Conservation (phyloP, 2,888 invertebrate genomes). For the Yponomeuta evonymella region DNA sequence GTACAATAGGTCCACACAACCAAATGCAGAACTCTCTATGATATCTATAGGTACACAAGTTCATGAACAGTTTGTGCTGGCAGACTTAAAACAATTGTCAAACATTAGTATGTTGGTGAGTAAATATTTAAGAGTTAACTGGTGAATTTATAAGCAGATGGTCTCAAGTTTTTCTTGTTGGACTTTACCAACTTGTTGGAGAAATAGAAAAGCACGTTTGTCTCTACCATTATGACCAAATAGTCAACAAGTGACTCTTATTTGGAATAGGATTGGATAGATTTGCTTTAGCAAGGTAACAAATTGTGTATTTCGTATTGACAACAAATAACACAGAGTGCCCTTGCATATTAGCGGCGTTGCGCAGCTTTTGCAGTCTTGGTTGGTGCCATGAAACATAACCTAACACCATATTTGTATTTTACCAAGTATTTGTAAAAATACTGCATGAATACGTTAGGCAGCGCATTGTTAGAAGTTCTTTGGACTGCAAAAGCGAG, state of each 20-base stretch:
- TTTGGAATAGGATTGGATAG: conserved; percentile 63
- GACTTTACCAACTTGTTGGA: not conserved
- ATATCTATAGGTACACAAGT: too few species aligned
- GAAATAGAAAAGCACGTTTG: conserved; percentile 27
- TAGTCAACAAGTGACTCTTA: conserved; percentile 34
- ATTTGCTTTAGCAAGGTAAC: conserved; percentile 66
- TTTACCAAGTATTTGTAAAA: not conserved
- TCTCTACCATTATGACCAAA: conserved; percentile 62
- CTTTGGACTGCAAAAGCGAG: not conserved
- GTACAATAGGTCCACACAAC: too few species aligned
- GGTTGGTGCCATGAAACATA: conserved; percentile 2
- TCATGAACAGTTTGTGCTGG: too few species aligned
- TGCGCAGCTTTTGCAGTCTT: not conserved
- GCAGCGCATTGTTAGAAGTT: not conserved
- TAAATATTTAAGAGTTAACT: too few species aligned
- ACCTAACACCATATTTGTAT: conserved; percentile 10
- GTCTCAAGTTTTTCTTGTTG: not conserved
- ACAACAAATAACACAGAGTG: conserved; percentile 68
- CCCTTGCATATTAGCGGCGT: conserved; percentile 47
- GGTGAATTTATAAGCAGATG: too few species aligned
- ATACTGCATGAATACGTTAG: not conserved
- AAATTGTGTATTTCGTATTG: conserved; percentile 68
- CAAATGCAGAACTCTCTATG: too few species aligned
- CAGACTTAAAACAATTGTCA: too few species aligned
- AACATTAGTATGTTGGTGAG: too few species aligned